Conservation (phyloP, 2,888 invertebrate genomes). For the Mesochorus sp. region DNA sequence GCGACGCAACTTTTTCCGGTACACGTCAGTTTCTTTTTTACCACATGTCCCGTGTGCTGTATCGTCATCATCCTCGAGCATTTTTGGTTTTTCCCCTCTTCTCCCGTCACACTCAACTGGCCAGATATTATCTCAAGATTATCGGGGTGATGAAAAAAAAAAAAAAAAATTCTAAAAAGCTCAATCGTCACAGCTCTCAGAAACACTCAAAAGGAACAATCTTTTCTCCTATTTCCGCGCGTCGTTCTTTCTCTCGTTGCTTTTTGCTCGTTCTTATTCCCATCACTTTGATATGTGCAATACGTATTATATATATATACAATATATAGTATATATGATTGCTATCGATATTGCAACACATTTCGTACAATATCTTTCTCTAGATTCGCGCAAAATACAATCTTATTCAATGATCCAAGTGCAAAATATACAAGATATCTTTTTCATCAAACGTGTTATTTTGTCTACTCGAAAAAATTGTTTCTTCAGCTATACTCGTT, state of each 20-base stretch:
- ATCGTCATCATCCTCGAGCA: not conserved
- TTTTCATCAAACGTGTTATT: too few relatives aligned
- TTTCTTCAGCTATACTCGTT: too few relatives aligned
- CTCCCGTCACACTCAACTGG: not conserved
- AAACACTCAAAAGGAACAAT: not conserved
- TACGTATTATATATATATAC: not conserved
- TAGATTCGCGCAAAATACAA: too few relatives aligned
- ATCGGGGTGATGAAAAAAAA: not conserved
- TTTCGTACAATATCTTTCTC: too few relatives aligned
- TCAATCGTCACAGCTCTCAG: not conserved
- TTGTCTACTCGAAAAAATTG: too few relatives aligned
- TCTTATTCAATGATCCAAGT: too few relatives aligned
- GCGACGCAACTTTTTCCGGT: not conserved
- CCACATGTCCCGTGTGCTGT: not conserved
- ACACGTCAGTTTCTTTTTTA: not conserved
- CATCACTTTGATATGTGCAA: not conserved
- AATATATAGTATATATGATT: too few relatives aligned
- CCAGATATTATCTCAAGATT: conserved; percentile 17
- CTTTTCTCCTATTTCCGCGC: not conserved
- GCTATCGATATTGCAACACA: too few relatives aligned
- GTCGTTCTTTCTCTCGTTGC: not conserved
- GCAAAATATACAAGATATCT: too few relatives aligned
- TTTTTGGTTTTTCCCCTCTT: not conserved
- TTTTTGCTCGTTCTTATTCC: not conserved
- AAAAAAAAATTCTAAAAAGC: not conserved